phyloP scores from a whole-genome alignment of 92 coral and sea anemone species.

The Bergia puertoricense region DNA sequence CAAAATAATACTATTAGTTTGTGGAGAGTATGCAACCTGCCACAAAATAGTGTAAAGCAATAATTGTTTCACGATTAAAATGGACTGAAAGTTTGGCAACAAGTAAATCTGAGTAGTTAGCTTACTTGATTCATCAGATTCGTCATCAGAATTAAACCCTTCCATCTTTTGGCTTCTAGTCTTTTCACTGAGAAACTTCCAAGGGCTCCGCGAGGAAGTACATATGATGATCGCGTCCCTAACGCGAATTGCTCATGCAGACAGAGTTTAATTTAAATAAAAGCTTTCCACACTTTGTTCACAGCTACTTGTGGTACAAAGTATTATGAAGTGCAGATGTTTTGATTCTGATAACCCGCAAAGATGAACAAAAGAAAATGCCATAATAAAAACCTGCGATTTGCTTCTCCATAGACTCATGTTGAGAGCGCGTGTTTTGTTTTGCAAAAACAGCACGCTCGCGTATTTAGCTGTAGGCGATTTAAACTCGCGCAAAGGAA shows the following conservation, averaged over 20 bases:
- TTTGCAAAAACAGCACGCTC: not conserved
- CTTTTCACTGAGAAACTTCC: not conserved
- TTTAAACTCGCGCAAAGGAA: not conserved
- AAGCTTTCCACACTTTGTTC: constrained; percentile 14
- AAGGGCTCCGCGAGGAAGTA: not conserved
- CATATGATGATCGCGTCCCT: not conserved
- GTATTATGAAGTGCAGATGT: constrained; percentile 3
- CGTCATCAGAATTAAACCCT: constrained; percentile 31
- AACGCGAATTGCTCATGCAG: not conserved
- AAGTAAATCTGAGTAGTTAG: not conserved
- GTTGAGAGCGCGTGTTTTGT: constrained; percentile 33
- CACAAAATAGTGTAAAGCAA: not conserved
- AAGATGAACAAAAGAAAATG: constrained; percentile 28
- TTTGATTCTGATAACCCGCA: not conserved
- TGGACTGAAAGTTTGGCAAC: not conserved
- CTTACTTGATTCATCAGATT: constrained; percentile 39
- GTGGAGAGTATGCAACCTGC: no score
- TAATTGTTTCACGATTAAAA: not conserved
- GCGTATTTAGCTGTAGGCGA: constrained; percentile 27
- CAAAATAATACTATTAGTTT: no score
- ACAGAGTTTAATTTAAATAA: constrained; percentile 21
- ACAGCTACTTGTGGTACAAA: constrained; percentile 22
- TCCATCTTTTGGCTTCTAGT: constrained; percentile 1
- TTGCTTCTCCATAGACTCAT: constrained; percentile 4
- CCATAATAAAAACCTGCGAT: constrained; percentile 29